Evolutionary conservation across 2,888 invertebrate species (phyloP).

Genomic region (Lasioglossum malachurum): DNA sequence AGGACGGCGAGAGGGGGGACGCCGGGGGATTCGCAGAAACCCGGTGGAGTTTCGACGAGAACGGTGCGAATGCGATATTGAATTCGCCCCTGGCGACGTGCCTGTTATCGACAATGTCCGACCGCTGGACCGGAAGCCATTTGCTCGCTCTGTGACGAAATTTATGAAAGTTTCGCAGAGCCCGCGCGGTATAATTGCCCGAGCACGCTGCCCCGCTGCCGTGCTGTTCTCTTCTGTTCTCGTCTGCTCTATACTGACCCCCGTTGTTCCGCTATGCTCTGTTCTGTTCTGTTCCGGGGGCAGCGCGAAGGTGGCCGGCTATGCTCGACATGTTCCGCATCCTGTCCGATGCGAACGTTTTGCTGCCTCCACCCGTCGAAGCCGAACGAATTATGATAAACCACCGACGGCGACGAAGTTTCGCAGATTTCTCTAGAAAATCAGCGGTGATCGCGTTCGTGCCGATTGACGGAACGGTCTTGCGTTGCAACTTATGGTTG

Average conservation of each 20-base stretch:
- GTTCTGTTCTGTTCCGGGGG: constrained; percentile 29
- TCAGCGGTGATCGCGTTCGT: too few relatives aligned
- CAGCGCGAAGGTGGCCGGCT: constrained; percentile 62
- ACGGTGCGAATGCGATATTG: constrained; percentile 82
- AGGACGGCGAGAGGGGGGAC: neutral
- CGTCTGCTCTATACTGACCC: neutral
- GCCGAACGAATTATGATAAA: neutral
- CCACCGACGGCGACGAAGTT: too few relatives aligned
- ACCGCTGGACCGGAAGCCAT: constrained; percentile 83
- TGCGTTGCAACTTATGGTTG: too few relatives aligned
- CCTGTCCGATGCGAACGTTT: constrained; percentile 3
- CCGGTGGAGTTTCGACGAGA: constrained; percentile 57
- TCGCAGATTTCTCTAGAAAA: too few relatives aligned
- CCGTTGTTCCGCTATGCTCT: neutral
- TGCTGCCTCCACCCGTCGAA: neutral
- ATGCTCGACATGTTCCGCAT: neutral
- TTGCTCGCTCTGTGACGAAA: constrained; percentile 79
- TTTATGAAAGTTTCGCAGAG: constrained; percentile 79
- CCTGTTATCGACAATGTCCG: constrained; percentile 83
- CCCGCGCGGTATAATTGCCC: constrained; percentile 71
- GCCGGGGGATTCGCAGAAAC: constrained; percentile 41
- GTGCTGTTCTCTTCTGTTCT: neutral
- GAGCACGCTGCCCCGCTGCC: constrained; percentile 15
- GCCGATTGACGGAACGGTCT: too few relatives aligned
- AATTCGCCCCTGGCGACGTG: constrained; percentile 79